A percentile compares a stretch with the other conserved stretches of the same genome.
Conservation (phyloP, 2,113 vertebrate species). For the Etia nguti region DNA sequence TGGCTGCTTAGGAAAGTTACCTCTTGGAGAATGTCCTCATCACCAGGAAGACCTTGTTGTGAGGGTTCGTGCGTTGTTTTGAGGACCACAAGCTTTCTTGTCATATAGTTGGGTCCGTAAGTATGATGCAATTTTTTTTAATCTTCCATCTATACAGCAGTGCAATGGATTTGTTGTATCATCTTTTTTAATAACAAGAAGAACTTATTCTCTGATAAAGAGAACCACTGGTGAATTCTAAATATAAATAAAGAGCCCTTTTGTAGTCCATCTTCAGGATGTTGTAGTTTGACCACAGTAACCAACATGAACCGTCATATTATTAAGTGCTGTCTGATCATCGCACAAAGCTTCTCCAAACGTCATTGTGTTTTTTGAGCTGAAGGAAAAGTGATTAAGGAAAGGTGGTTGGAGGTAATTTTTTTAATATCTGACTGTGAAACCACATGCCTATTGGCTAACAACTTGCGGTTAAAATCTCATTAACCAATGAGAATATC, state of each 20-base stretch:
- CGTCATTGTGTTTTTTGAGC: not conserved
- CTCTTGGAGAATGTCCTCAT: not conserved
- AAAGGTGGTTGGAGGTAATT: fast-evolving
- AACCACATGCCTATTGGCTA: not conserved
- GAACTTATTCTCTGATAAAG: not conserved
- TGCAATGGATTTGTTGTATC: not conserved
- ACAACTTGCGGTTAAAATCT: not conserved
- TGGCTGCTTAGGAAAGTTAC: not conserved
- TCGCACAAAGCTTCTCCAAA: not conserved
- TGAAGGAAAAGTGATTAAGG: not conserved
- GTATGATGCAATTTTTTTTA: not conserved
- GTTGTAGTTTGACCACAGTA: not conserved
- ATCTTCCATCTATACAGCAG: not conserved
- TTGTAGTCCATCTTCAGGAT: not conserved
- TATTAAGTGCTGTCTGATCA: not conserved
- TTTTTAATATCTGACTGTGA: not conserved
- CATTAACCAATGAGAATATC: not conserved
- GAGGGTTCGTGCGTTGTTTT: not conserved
- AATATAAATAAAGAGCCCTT: not conserved
- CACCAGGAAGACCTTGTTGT: not conserved
- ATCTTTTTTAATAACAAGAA: not conserved
- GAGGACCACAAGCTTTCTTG: not conserved
- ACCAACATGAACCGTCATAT: not conserved
- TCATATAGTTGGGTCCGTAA: not conserved
- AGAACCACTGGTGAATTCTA: not conserved